Evolutionary conservation across 1,140 invertebrate species (phyloP).

Genomic region (Penaeus chinensis): DNA sequence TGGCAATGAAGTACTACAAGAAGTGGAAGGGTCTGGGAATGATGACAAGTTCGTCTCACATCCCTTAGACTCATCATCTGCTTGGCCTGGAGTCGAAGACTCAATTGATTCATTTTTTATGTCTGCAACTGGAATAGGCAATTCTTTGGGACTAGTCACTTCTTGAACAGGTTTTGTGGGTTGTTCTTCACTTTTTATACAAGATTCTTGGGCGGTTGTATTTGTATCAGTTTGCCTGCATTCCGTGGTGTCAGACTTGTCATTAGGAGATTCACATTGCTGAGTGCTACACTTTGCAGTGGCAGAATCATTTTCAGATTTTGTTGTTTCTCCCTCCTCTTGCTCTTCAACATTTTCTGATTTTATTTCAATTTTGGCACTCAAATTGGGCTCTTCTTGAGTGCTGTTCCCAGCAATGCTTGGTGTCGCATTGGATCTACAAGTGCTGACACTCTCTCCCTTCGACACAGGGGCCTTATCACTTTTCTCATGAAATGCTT

Average conservation of each 20-base stretch:
- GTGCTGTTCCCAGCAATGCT: neutral
- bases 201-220: slow-evolving; percentile 1
- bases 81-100: neutral
- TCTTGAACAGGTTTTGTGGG: slow-evolving; percentile 1
- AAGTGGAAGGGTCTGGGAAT: slow-evolving; percentile 17
- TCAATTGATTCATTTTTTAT: slow-evolving; percentile 25
- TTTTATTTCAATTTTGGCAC: slow-evolving; percentile 44
- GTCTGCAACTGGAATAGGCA: slow-evolving; percentile 27
- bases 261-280: slow-evolving; percentile 42
- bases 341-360: slow-evolving; percentile 33
- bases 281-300: slow-evolving; percentile 38
- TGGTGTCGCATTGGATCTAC: slow-evolving; percentile 16
- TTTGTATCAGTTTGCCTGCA: neutral
- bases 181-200: slow-evolving; percentile 25
- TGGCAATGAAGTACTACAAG: no score
- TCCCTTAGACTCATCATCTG: slow-evolving; percentile 6
- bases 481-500: slow-evolving; percentile 54
- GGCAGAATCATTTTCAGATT: slow-evolving; percentile 17
- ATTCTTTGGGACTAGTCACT: slow-evolving; percentile 20
- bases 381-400: slow-evolving; percentile 40
- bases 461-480: slow-evolving; percentile 28
- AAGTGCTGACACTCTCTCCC: slow-evolving; percentile 17
- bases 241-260: neutral
- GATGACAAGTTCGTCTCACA: slow-evolving; percentile 33
- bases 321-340: neutral